Evolutionary conservation across 2,888 invertebrate species (phyloP).

Genomic region (Sinohyriopsis cumingii): DNA sequence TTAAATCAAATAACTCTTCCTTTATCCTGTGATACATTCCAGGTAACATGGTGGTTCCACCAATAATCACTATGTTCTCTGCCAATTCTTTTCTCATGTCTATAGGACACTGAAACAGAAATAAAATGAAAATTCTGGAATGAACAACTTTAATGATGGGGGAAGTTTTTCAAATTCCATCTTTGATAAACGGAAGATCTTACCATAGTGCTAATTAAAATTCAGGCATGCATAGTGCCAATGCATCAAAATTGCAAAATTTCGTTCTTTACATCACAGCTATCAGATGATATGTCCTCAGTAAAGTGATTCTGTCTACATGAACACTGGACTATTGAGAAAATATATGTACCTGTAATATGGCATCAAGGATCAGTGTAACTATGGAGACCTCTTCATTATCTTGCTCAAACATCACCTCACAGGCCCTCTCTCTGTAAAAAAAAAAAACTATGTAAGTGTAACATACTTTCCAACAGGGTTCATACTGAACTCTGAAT

Average conservation of each 20-base stretch:
- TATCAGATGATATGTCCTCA: too few species aligned
- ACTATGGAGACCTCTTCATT: slow-evolving; percentile 86
- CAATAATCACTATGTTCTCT: slow-evolving; percentile 88
- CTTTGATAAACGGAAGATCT: too few species aligned
- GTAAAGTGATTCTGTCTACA: too few species aligned
- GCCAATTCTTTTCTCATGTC: slow-evolving; percentile 86
- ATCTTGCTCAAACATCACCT: slow-evolving; percentile 89
- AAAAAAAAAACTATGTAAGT: neutral
- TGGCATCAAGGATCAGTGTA: slow-evolving; percentile 87
- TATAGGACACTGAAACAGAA: slow-evolving; percentile 80
- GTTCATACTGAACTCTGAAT: too few species aligned
- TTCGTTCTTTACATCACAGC: too few species aligned
- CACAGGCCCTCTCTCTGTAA: slow-evolving; percentile 84
- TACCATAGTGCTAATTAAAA: too few species aligned
- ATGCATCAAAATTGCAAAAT: too few species aligned
- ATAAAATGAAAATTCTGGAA: neutral
- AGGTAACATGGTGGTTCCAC: slow-evolving; percentile 87
- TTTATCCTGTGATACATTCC: slow-evolving; percentile 88
- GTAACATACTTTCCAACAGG: neutral
- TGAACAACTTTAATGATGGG: neutral
- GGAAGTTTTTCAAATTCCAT: neutral
- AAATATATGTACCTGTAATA: slow-evolving; percentile 74
- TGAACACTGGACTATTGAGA: too few species aligned
- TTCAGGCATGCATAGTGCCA: too few species aligned
- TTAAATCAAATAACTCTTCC: slow-evolving; percentile 81